Base-by-base conservation (phyloP, 2,113 vertebrate genomes). In the Trachemys scripta region DNA sequence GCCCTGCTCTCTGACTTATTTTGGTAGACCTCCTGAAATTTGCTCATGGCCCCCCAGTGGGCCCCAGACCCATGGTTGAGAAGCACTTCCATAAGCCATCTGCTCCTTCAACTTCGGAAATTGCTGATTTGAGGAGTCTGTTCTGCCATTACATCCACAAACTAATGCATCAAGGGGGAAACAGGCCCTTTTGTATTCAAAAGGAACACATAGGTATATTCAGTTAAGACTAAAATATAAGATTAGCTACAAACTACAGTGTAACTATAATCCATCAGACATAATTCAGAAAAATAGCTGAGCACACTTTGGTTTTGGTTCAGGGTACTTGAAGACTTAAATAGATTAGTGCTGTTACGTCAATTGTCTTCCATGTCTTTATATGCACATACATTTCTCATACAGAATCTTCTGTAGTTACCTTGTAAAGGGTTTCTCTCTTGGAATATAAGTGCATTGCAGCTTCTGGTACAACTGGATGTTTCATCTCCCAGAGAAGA, bases 401-500 rank as follows among this genome's bases (percentile, higher is more conserved):
- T 78, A 95, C 90, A 97, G 49, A 89, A 93, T 72, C 50, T 51
- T 94, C 89, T 91, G 49, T 95, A 94, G 96, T 97, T 98, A 99
- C 98, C 97, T 98, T 91, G 62, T 97, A 96, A 84, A 99, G 97
- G 80, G 75, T 98, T 82, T 98, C 96, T 84, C 98, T 97, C 97
- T 98, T 98, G 50, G 97, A 98, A 96, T 97, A 97, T 42, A 98
- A 98, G 76, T 97, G 69, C 59, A 98, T 95, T 92, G 98, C 98
- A 98, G 97, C 97, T 94, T 98, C 72, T 20, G 97, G 95, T 91
- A 98, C 98, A 91, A 97, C 97, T 94, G 96, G 96, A 92, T 94
- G 89, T 96, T 98, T 99, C 72, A 98, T 96, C 88, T 98, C 98
- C 80, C 98, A 93, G 7, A 98, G 97, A 92, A 99, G 59, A 47